phyloP scores from a whole-genome alignment of 1,140 invertebrate genomes.

The Diabrotica undecimpunctata region DNA sequence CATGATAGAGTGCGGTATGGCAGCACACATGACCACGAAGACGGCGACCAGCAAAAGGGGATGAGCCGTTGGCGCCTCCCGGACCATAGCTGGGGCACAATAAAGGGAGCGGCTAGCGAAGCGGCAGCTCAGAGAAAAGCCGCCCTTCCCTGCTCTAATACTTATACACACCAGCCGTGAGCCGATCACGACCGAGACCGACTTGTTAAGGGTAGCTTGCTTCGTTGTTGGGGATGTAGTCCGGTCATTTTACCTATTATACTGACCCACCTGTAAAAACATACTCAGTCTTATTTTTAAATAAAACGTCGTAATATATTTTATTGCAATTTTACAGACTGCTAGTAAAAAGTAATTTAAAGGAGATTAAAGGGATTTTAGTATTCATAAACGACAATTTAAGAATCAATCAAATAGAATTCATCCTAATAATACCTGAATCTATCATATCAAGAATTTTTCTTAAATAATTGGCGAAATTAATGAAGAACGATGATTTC shows the following conservation, averaged over 20 bases:
- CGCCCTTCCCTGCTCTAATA: slow-evolving; percentile 16
- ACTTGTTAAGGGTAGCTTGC: slow-evolving; percentile 6
- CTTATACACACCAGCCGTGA: slow-evolving; percentile 13
- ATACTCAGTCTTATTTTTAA: too few species aligned
- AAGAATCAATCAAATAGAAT: too few species aligned
- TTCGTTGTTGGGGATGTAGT: slow-evolving; percentile 4
- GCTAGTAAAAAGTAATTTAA: too few species aligned
- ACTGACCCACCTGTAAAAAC: too few species aligned
- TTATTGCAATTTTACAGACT: too few species aligned
- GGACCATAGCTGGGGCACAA: slow-evolving; percentile 41
- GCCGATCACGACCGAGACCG: slow-evolving; percentile 13
- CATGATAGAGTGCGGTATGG: slow-evolving; percentile 54
- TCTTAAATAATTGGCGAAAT: too few species aligned
- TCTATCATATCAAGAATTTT: too few species aligned
- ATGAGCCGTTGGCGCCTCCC: slow-evolving; percentile 46
- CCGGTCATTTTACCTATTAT: neutral
- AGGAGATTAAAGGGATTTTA: too few species aligned
- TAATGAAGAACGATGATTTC: too few species aligned
- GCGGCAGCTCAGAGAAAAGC: slow-evolving; percentile 17
- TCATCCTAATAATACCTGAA: too few species aligned
- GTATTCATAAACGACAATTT: too few species aligned
- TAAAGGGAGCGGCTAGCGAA: slow-evolving; percentile 1
- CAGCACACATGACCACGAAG: slow-evolving; percentile 52
- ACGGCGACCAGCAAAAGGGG: slow-evolving; percentile 48
- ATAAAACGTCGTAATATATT: too few species aligned